Base-by-base conservation (phyloP, 2,888 invertebrate species). In the Sinodicranocentrus sp. region DNA sequence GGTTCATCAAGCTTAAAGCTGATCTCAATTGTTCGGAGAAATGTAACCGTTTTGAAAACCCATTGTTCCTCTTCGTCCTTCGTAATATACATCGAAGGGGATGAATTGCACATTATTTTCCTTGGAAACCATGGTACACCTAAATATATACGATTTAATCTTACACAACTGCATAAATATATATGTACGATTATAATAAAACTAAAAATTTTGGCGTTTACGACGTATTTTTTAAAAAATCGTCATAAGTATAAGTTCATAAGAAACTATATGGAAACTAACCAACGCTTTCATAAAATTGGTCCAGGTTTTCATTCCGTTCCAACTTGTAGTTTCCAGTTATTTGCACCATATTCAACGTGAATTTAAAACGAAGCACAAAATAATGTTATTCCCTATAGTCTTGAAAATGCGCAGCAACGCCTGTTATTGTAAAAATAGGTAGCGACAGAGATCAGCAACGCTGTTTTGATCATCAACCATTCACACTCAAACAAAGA, bases 81-180 rank as follows among this genome's bases (percentile, higher is more conserved):
- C 19, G 90, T 89, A 26, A 94, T 93, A 90, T 93, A 93, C 91
- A 94, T 91, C 1, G 91, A 89, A 3, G 94, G 94, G 80, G 92
- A 93, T 52, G 93, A 92, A 89, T 92, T 90, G 21, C 91, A 89
- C 93, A 94, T 93, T 92, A 94, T 93, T 91, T 93, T 94, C 84
- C 94, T 91, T 0, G 93, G 92, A 89, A 94, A 91, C 86, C 91
- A 94, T 52, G 94, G 94, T 0, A 94, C 93, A 86, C 94, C 94
- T 94, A 10, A 28, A 21, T n/a, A n/a, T n/a, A n/a, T n/a, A n/a
- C n/a, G n/a, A n/a, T n/a, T n/a, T n/a, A n/a, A n/a, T n/a, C n/a
- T n/a, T n/a, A n/a, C n/a, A n/a, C n/a, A n/a, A n/a, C n/a, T n/a
- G 33, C 3, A 33, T 68, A 26, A 48, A 76, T 71, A 33, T 61